phyloP scores from a whole-genome alignment of 2,888 invertebrate genomes.

The Himalopsyche kuldschensis region DNA sequence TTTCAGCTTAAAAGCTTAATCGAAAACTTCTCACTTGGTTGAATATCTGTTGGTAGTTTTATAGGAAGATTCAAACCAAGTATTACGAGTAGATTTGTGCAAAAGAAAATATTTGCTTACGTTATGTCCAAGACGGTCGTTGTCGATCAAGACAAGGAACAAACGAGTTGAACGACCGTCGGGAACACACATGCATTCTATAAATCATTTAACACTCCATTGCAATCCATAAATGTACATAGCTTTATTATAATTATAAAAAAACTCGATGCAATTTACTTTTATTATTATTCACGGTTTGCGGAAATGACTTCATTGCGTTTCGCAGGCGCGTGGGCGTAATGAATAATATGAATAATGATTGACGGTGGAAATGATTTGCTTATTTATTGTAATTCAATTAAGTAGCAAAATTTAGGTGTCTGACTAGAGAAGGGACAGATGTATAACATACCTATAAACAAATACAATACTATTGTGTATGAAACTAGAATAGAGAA shows the following conservation, averaged over 20 bases:
- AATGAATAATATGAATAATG: background rate
- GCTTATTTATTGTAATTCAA: background rate
- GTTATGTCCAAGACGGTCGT: background rate
- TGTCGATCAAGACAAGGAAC: background rate
- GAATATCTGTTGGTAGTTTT: too few relatives aligned
- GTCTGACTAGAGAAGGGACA: too few relatives aligned
- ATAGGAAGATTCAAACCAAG: background rate
- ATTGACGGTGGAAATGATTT: background rate
- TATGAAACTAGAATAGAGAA: too few relatives aligned
- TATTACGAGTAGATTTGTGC: background rate
- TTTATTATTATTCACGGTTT: background rate
- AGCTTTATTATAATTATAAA: background rate
- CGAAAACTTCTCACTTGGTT: too few relatives aligned
- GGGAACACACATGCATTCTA: background rate
- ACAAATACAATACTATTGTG: too few relatives aligned
- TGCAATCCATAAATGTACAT: background rate
- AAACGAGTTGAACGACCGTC: background rate
- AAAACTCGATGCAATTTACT: background rate
- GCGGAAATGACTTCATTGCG: background rate
- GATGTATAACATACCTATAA: too few relatives aligned
- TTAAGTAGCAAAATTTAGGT: too few relatives aligned
- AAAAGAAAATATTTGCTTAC: background rate
- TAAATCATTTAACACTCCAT: background rate
- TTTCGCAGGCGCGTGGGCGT: background rate
- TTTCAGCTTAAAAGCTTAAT: too few relatives aligned